These are phyloP conservation scores for Drosophila aff. DNA, from an alignment of 1,140 invertebrate genomes.

Conservation along the genomic window DNA sequence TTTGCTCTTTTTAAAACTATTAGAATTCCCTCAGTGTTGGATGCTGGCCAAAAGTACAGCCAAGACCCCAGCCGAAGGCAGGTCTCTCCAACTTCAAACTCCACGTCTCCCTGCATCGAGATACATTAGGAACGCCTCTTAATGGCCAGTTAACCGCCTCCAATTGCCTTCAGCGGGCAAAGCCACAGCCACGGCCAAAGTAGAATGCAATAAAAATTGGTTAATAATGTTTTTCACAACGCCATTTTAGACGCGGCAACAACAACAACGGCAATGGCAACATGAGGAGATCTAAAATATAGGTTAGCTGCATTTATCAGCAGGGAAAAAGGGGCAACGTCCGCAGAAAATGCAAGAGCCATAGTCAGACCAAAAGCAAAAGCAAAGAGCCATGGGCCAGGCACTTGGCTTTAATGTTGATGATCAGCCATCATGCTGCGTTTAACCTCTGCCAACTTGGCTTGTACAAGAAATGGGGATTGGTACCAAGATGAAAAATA, in stretches of 20 bases:
- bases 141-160: constrained; percentile 82
- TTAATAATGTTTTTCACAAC: constrained; percentile 83
- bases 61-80: constrained; percentile 45
- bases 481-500: constrained; percentile 17
- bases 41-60: constrained; percentile 13
- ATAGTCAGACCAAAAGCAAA: constrained; percentile 1
- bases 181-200: constrained; percentile 33
- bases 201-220: constrained; percentile 77
- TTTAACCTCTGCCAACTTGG: constrained; percentile 65
- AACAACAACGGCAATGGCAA: constrained; percentile 26
- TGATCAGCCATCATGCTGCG: constrained; percentile 62
- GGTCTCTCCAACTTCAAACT: constrained; percentile 29
- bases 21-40: not conserved
- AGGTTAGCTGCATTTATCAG: constrained; percentile 70
- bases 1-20: too few species aligned
- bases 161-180: constrained; percentile 61
- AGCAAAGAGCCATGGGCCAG: constrained; percentile 41
- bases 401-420: constrained; percentile 63
- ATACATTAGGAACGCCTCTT: constrained; percentile 81
- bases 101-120: constrained; percentile 35
- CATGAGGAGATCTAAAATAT: constrained; percentile 68
- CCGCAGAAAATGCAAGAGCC: not conserved
- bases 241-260: constrained; percentile 67
- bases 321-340: constrained; percentile 13
- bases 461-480: constrained; percentile 26